Evolutionary conservation across 2,113 vertebrate species (phyloP), one percentile per base, ranked within the genome.

Genomic region (Pterocles orientalis): DNA sequence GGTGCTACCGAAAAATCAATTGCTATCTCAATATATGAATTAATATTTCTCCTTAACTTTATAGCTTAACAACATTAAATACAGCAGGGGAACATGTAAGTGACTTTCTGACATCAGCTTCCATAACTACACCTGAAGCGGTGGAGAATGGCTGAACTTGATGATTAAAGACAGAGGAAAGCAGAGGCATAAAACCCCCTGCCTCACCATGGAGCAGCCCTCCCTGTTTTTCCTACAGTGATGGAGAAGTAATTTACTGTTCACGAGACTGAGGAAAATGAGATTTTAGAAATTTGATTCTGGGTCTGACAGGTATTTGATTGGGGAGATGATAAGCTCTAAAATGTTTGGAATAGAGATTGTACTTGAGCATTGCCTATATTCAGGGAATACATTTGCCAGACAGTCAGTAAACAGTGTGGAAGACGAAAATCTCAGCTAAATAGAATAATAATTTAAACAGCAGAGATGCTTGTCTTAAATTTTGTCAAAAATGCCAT

Each of bases 391-490:
- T 94, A 86, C 13, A 14, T 82, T 92, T 4, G 1, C 80, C 77
- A 88, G 88, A 75, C 80, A 86, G 66, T 66, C 64, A 90, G 72
- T 75, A 94, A 93, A 95, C 61, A 87, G 45, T 25, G 57, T 11
- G 25, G 43, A 78, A 84, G 60, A 91, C 89, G 64, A 93, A 90
- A 82, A 92, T 76, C 45, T 76, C 77, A 76, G 53, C 70, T 95
- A 94, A 94, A 92, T 43, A 94, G 88, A 96, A 91, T 89, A 94
- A 95, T 93, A 94, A 95, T 94, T 92, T 82, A 61, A 95, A 91
- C 34, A 93, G 69, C 16, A 65, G 66, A 92, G 39, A 85, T 47
- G 50, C 57, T 92, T 87, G 45, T 91, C 91, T 92, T 82, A 86
- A 87, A 82, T 68, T 95, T 90, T 88, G 90, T 88, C 85, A 92